Evolutionary conservation across 1,140 invertebrate species (phyloP).

Genomic region (Grapholita molesta): DNA sequence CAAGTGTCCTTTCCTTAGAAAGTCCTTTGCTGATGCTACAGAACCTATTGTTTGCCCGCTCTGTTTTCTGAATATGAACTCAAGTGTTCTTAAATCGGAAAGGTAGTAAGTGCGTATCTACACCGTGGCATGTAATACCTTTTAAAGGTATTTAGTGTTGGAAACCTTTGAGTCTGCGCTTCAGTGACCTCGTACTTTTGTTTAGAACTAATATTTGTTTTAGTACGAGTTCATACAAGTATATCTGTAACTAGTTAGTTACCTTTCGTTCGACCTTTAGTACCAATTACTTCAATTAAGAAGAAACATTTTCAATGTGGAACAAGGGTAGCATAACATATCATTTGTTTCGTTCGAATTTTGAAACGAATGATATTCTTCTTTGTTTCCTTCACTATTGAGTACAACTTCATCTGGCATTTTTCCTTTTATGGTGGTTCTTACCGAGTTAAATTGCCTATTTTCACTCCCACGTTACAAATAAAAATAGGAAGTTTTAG

Average conservation of each 20-base stretch:
- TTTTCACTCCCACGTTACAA: too few species aligned
- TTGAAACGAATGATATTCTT: too few species aligned
- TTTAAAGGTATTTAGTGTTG: not conserved
- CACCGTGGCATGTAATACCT: not conserved
- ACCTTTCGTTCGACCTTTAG: too few species aligned
- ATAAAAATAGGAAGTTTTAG: too few species aligned
- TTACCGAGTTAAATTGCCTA: too few species aligned
- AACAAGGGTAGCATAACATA: too few species aligned
- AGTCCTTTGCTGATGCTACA: not conserved
- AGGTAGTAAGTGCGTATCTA: not conserved
- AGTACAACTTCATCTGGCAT: too few species aligned
- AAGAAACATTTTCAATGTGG: too few species aligned
- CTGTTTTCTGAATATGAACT: slow-evolving; percentile 14
- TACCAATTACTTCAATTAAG: too few species aligned
- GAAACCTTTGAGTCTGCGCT: not conserved
- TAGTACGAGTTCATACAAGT: not conserved
- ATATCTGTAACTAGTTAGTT: not conserved
- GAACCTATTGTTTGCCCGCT: not conserved
- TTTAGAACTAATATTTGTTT: slow-evolving; percentile 5
- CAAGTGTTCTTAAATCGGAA: not conserved
- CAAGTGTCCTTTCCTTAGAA: not conserved
- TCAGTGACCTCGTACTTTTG: not conserved
- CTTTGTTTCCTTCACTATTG: too few species aligned
- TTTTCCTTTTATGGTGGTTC: too few species aligned
- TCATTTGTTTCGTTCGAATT: too few species aligned